Conservation (phyloP, 2,888 invertebrate species). For the Trichacis sp. region DNA sequence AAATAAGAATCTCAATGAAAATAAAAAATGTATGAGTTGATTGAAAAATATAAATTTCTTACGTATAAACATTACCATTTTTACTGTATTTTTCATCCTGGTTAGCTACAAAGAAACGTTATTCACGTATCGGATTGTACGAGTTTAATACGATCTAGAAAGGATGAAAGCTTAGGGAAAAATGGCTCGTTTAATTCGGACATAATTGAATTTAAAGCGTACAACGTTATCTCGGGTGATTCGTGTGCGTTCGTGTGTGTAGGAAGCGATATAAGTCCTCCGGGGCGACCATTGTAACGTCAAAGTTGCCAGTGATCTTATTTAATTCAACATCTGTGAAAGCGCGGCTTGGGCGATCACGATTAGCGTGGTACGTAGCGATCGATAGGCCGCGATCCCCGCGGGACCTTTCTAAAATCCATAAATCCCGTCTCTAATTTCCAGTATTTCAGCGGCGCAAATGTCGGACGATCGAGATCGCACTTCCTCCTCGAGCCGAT, state of each 20-base stretch:
- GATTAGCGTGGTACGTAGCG: not conserved
- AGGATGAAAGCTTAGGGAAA: not conserved
- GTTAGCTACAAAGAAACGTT: no score
- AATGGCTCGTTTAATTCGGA: not conserved
- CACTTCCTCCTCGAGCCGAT: constrained; percentile 16
- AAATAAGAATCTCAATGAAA: no score
- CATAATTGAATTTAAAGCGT: not conserved
- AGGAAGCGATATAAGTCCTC: not conserved
- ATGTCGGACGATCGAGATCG: constrained; percentile 1
- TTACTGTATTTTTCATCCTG: no score
- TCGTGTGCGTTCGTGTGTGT: no score
- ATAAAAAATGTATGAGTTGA: no score
- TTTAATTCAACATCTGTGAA: constrained; percentile 6
- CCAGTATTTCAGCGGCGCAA: constrained; percentile 2
- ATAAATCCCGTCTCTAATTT: constrained; percentile 4
- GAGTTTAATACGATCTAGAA: not conserved
- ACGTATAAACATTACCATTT: no score
- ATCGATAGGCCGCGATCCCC: not conserved
- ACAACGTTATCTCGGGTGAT: not conserved
- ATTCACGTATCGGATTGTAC: not conserved
- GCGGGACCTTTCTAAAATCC: constrained; percentile 2
- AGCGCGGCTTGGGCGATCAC: constrained; percentile 3
- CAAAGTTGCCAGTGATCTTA: constrained; percentile 2
- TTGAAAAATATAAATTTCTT: no score
- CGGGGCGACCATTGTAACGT: constrained; percentile 5